Base-by-base conservation (phyloP, 2,888 invertebrate genomes). In the Microplitis manilae region DNA sequence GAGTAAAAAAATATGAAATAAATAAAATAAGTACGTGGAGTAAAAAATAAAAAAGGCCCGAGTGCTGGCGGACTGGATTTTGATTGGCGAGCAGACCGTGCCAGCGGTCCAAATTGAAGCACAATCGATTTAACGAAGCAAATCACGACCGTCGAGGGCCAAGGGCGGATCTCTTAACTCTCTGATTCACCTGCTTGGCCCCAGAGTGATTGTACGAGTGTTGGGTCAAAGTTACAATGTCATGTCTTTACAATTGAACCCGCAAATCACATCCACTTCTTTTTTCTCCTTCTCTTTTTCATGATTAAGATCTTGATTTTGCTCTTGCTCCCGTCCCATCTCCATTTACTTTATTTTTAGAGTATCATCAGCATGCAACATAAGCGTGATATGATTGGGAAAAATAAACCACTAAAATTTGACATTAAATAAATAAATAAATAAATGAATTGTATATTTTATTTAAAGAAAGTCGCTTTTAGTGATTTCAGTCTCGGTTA, bases 111-210 rank as follows among this genome's bases (percentile, higher is more conserved):
- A 85, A 86, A 87, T 87, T 86, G 85, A 84, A 85, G 82, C 84
- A 85, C 84, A 87, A 87, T 87, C 86, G 85, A 86, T 87, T 87
- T 86, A 87, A 87, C 84, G 85, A 87, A 81, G 80, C 84, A 83
- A 85, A 87, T 84, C 81, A 84, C 79, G 79, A 78, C 41, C 71
- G 75, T 61, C 69, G 78, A 87, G 84, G 86, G 86, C 85, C 87
- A 88, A 88, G 87, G 87, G 85, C 87, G 82, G 84, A 87, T 87
- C 86, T 85, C 80, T 87, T 85, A 85, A 85, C 80, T 82, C 80
- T 78, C 80, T 78, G 84, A 83, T 82, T 85, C 86, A 86, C 85
- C 87, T 86, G 86, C 84, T 83, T 83, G 80, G 77, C 81, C 75
- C 70, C 38, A 62, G 65, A 69, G 77, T 61, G 70, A 68, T 80